phyloP scores from a whole-genome alignment of 2,113 vertebrate genomes.

The Apaloderma vittatum region DNA sequence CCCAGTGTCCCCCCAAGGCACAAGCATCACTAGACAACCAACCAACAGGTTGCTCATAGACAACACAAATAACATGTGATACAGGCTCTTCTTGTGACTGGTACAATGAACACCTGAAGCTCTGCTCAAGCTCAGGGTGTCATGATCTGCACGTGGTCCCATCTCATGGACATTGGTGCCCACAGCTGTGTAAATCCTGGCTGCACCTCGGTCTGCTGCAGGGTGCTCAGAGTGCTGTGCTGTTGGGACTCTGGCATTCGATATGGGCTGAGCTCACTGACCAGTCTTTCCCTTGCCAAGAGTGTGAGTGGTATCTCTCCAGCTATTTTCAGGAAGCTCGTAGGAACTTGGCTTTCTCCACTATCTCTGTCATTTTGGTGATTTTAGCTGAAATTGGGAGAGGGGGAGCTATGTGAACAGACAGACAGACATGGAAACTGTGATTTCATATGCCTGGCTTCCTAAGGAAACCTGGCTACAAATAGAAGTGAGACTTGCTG shows the following conservation, averaged over 20 bases:
- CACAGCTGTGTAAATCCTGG: neutral
- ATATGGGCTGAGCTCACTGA: neutral
- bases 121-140: neutral
- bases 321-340: neutral
- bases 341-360: neutral
- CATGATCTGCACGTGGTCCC: neutral
- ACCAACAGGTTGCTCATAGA: neutral
- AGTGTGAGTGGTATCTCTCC: neutral
- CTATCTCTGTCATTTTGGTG: neutral
- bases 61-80: accelerated
- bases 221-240: neutral
- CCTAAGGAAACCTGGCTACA: constrained; percentile 47
- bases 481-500: constrained; percentile 29
- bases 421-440: constrained; percentile 33
- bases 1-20: neutral
- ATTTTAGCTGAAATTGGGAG: neutral
- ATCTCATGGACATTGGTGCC: accelerated
- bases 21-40: neutral
- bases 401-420: neutral
- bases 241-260: neutral
- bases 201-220: neutral
- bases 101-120: neutral
- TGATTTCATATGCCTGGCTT: constrained; percentile 49
- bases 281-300: neutral
- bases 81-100: accelerated